These are phyloP conservation scores for Hippasteria phrygiana DNA, from an alignment of 53 echinoderm and acorn worm species.

Conservation along the genomic window DNA sequence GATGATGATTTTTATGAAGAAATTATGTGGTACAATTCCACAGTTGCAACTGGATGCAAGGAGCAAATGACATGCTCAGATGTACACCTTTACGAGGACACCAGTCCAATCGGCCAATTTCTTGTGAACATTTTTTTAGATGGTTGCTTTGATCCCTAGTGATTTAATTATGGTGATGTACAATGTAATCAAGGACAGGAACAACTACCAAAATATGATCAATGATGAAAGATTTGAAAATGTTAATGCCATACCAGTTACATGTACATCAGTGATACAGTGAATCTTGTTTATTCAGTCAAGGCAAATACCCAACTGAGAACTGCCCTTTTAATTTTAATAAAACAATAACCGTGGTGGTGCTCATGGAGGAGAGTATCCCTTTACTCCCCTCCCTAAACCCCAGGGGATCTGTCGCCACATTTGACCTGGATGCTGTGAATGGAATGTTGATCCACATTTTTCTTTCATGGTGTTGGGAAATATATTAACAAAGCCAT, in stretches of 20 bases:
- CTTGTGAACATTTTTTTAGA: neutral
- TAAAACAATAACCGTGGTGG: neutral
- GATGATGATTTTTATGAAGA: too few species aligned
- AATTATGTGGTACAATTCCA: too few species aligned
- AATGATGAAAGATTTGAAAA: too few species aligned
- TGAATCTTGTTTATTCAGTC: too few species aligned
- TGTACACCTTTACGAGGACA: neutral
- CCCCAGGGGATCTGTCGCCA: neutral
- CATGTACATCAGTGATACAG: too few species aligned
- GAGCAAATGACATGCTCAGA: too few species aligned
- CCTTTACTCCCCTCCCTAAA: neutral
- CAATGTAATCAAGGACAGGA: neutral
- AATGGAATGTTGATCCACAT: conserved; percentile 52
- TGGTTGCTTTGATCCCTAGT: neutral
- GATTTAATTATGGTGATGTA: neutral
- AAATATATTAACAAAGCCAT: neutral
- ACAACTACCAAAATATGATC: too few species aligned
- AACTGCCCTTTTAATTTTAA: neutral
- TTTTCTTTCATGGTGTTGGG: neutral
- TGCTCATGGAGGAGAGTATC: neutral
- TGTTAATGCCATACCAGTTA: too few species aligned
- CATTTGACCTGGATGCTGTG: conserved; percentile 55
- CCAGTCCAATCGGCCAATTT: neutral
- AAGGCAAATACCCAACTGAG: too few species aligned
- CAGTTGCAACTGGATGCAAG: too few species aligned